Evolutionary conservation across 2,888 invertebrate species (phyloP).

Genomic region (Dendrolimus houi): DNA sequence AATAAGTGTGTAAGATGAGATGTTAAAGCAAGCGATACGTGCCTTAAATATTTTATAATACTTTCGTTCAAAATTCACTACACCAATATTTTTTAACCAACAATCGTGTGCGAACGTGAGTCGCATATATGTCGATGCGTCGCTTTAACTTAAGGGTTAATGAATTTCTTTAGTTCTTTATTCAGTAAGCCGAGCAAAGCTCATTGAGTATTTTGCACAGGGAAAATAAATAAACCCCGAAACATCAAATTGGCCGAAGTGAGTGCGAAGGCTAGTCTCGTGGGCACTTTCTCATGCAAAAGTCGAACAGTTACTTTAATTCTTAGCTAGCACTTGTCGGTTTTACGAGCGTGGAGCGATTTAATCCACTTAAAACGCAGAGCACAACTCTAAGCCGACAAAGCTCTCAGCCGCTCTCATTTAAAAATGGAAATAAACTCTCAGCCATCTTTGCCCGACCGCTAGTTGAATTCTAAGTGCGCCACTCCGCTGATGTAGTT

Average conservation of each 20-base stretch:
- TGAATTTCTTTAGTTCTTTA: constrained; percentile 61
- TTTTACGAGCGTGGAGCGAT: constrained; percentile 75
- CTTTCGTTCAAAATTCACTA: too few species aligned
- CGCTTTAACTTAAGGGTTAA: constrained; percentile 32
- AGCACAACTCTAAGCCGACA: constrained; percentile 74
- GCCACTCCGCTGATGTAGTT: constrained; percentile 51
- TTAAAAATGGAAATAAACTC: constrained; percentile 76
- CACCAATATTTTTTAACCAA: too few species aligned
- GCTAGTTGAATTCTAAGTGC: constrained; percentile 70
- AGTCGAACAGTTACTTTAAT: constrained; percentile 75
- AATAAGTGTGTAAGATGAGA: too few species aligned
- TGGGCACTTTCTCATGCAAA: constrained; percentile 73
- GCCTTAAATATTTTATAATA: too few species aligned
- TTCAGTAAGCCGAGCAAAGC: constrained; percentile 56
- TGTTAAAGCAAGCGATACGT: too few species aligned
- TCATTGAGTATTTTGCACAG: constrained; percentile 40
- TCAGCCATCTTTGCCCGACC: constrained; percentile 69
- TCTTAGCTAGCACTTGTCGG: constrained; percentile 75
- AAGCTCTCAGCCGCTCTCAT: constrained; percentile 76
- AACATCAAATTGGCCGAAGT: constrained; percentile 50
- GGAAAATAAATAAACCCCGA: constrained; percentile 56
- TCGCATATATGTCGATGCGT: too few species aligned
- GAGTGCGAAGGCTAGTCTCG: constrained; percentile 58
- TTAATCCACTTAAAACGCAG: constrained; percentile 78
- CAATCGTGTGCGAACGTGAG: too few species aligned